Conservation (phyloP, 2,113 vertebrate genomes). For the Fukomys damarensis region DNA sequence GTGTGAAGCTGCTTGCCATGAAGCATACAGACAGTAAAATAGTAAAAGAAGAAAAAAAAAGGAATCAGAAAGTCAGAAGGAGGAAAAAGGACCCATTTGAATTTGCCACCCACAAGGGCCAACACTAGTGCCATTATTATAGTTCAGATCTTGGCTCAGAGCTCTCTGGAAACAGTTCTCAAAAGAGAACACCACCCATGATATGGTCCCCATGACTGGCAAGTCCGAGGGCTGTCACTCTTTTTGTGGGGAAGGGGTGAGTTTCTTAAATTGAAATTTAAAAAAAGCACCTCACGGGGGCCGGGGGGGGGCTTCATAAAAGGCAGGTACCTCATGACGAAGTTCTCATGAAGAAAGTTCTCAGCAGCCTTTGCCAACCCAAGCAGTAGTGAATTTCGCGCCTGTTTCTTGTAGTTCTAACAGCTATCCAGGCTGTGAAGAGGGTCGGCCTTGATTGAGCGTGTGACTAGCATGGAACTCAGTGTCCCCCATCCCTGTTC, state of each 20-base stretch:
- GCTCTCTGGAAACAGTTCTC: neutral
- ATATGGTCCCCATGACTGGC: neutral
- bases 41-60: neutral
- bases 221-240: neutral
- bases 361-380: neutral
- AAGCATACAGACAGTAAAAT: too few species aligned
- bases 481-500: neutral
- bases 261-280: neutral
- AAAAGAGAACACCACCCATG: neutral
- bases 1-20: too few species aligned
- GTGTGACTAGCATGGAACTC: neutral
- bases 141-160: too few species aligned
- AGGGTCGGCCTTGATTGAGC: neutral
- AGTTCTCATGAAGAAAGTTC: neutral
- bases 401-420: neutral
- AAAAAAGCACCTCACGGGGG: neutral
- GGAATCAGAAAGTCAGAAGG: neutral
- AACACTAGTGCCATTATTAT: neutral
- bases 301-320: neutral
- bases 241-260: neutral
- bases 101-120: neutral
- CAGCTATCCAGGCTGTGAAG: neutral
- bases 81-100: constrained; percentile 18
- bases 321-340: neutral
- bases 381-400: neutral